phyloP scores from a whole-genome alignment of 2,888 invertebrate species.

The Caradrina kadenii region DNA sequence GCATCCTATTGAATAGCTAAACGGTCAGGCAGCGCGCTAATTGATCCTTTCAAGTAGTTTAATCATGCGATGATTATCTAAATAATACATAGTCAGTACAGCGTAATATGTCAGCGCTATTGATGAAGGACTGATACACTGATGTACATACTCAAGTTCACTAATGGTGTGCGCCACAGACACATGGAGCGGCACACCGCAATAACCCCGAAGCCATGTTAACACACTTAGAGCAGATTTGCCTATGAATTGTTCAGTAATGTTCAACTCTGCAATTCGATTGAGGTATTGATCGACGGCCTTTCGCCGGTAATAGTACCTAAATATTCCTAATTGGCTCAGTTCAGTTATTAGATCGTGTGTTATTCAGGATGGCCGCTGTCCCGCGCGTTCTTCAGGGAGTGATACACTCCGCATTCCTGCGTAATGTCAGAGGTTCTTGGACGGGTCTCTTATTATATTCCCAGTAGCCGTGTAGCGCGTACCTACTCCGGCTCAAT shows the following conservation, averaged over 20 bases:
- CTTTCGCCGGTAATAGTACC: constrained; percentile 71
- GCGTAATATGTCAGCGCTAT: constrained; percentile 38
- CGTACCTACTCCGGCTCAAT: constrained; percentile 73
- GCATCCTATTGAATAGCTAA: constrained; percentile 64
- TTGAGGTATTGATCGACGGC: constrained; percentile 79
- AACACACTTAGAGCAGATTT: constrained; percentile 87
- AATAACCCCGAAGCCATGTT: constrained; percentile 85
- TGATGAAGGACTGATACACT: constrained; percentile 21
- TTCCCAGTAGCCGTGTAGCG: constrained; percentile 68
- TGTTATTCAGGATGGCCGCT: constrained; percentile 46
- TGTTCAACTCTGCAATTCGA: constrained; percentile 81
- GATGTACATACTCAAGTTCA: constrained; percentile 51
- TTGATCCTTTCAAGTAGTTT: constrained; percentile 72
- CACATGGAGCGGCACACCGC: constrained; percentile 81
- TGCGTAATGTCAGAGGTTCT: constrained; percentile 72
- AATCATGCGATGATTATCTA: constrained; percentile 62
- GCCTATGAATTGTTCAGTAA: constrained; percentile 87
- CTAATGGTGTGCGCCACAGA: constrained; percentile 62
- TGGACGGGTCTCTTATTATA: constrained; percentile 75
- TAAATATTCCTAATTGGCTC: constrained; percentile 69
- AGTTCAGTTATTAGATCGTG: constrained; percentile 64
- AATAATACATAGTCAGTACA: constrained; percentile 54
- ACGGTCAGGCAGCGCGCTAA: constrained; percentile 66
- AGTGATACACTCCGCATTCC: constrained; percentile 67
- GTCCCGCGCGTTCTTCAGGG: constrained; percentile 60